Evolutionary conservation across 2,888 invertebrate species (phyloP), one percentile per base, ranked within the genome.

Genomic region (Synergus laeviventris): DNA sequence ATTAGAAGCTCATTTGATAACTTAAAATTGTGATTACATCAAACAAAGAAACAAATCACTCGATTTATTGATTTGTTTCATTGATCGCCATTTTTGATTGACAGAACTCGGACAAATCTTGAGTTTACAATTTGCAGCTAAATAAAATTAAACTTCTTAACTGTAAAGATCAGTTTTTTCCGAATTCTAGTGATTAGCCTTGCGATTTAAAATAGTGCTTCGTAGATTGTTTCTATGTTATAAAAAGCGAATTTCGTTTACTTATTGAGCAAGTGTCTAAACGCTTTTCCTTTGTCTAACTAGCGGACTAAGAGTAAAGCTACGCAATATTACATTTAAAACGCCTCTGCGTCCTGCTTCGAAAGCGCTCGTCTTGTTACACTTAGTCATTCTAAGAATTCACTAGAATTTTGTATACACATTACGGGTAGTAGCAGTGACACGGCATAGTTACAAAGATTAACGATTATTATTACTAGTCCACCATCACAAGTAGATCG

Each of bases 221-320:
- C 45, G 66, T 66, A 45, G 45, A 42, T 66, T 45, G 66, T 45
- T 45, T 66, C 45, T 66, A 66, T n/a, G 24, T 45, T 66, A 66
- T 66, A 66, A 66, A 66, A 66, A 66, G 62, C 75, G 74, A n/a
- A 38, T 77, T 78, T 76, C 81, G 66, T 80, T 83, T 81, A 81
- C 80, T 84, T 85, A 84, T 84, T 87, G 87, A 86, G 85, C 87
- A 86, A 86, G 84, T 86, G 77, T 85, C 85, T 86, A 86, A 84
- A 86, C 85, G 84, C 82, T 79, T 79, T 81, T 84, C 83, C 78
- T 80, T 84, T 73, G 78, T 77, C 80, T 84, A 84, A 81, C 87
- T 87, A 87, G 87, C 87, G 84, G 80, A 85, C 87, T 87, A 87
- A 84, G 80, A 82, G 84, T 84, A 83, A 85, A 78, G 76, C 77